Evolutionary conservation across 2,888 invertebrate genomes (phyloP), one percentile per base, ranked within the genome.

Genomic region (Parapristionchus giblindavisi): DNA sequence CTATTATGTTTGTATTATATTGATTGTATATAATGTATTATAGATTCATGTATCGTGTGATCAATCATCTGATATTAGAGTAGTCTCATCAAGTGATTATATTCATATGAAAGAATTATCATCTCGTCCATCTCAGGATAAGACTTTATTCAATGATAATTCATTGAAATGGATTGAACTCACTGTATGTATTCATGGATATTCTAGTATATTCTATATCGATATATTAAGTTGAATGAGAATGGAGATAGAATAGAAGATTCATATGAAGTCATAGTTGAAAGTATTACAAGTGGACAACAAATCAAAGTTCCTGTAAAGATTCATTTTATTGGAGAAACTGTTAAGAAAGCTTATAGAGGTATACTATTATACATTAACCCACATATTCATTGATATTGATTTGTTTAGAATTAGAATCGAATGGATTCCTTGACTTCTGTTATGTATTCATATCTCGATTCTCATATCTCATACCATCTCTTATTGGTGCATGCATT

Each of bases 241-340:
- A 83, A 80, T 60, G 76, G 78, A 27, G 78, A 77, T 0, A 77
- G 78, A 1, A 56, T 81, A 32, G 80, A 79, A 1, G 77, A 74
- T 48, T 76, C 76, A 43, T 80, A 80, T 43, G 72, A 71, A n/a
- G 60, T 83, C 3, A 68, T 56, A 14, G 77, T 83, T 3, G 72
- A 75, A 72, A 80, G 78, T 29, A 75, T 54, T 24, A 24, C 73
- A 27, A 83, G 79, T 11, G 80, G 80, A 29, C 81, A 81, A 70
- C 68, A 38, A 0, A 58, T 80, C 21, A 40, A 60, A 11, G 73
- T 83, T 14, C 83, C 83, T 6, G 79, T 83, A 6, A 76, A 74
- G 32, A 75, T 83, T n/a, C 76, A 77, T 40, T 43, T 83, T n/a
- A 73, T 82, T 32, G 82, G 81, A 29, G 78, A 80, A 27, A 79